These are phyloP conservation scores for Microtus montanus DNA, from an alignment of 2,113 vertebrate species.

Conservation along the genomic window DNA sequence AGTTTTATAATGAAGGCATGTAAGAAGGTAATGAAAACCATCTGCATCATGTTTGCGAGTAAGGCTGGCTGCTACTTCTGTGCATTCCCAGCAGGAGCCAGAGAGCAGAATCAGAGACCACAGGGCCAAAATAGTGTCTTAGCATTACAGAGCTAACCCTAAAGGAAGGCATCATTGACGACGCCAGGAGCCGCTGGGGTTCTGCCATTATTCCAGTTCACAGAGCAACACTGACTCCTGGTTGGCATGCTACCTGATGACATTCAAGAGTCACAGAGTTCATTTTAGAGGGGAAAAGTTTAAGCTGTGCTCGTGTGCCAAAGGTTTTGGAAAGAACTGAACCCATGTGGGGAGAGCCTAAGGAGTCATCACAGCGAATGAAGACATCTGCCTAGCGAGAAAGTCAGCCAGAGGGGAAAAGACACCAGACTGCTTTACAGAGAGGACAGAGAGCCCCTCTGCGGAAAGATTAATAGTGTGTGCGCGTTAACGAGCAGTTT, in stretches of 20 bases:
- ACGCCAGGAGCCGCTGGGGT: not conserved
- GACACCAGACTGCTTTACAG: not conserved
- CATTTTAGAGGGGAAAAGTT: not conserved
- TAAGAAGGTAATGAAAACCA: not conserved
- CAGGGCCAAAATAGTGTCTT: no score
- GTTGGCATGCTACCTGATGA: not conserved
- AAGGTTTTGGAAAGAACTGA: not conserved
- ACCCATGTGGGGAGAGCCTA: not conserved
- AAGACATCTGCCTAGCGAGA: conserved; percentile 17
- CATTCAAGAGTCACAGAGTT: conserved; percentile 37
- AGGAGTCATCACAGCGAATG: not conserved
- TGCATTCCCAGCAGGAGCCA: not conserved
- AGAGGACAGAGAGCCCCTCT: not conserved
- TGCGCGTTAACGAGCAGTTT: conserved; percentile 16
- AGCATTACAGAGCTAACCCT: not conserved
- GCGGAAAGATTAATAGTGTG: conserved; percentile 17
- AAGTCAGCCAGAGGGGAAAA: conserved; percentile 7
- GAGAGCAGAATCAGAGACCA: not conserved
- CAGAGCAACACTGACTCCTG: not conserved
- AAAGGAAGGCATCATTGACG: not conserved
- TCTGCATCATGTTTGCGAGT: not conserved
- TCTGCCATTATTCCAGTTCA: not conserved
- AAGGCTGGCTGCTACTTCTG: not conserved
- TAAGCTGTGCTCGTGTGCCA: not conserved
- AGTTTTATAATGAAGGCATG: not conserved